Conservation (phyloP, 2,113 vertebrate genomes). For the Tragelaphus buxtoni region DNA sequence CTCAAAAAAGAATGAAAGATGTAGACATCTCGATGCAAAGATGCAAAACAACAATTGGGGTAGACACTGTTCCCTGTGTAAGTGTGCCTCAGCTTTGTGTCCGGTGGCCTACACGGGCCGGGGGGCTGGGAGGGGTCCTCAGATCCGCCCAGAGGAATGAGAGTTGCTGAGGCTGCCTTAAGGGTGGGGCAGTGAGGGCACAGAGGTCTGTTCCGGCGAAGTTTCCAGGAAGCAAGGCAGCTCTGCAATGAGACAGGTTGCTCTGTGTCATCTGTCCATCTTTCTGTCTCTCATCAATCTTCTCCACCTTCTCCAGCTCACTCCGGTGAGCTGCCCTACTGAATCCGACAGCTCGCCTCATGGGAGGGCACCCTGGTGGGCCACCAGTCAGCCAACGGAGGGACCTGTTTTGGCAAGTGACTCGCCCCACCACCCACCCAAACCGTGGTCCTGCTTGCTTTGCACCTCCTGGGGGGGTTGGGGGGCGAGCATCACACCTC, state of each 20-base stretch:
- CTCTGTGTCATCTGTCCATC: background rate
- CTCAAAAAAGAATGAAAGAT: background rate
- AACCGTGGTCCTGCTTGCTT: too few relatives aligned
- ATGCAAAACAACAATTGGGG: background rate
- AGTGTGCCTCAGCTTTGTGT: background rate
- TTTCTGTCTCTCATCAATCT: background rate
- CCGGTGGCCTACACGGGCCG: background rate
- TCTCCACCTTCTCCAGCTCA: background rate
- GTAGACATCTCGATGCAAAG: background rate
- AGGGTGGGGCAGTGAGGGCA: background rate
- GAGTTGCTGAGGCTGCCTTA: background rate
- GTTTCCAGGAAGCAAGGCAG: background rate
- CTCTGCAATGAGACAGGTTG: background rate
- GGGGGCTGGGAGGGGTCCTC: background rate
- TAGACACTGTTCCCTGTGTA: accelerated
- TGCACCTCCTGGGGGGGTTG: background rate
- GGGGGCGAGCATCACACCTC: background rate
- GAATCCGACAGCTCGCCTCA: background rate
- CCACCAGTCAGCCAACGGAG: background rate
- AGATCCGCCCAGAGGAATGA: accelerated
- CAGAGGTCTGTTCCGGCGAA: accelerated
- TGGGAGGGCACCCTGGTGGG: background rate
- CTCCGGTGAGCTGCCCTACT: background rate
- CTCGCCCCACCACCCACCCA: background rate
- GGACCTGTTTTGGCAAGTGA: background rate